Base-by-base conservation (phyloP, 2,797 vertebrate species). In the Sphenodon punctatus region DNA sequence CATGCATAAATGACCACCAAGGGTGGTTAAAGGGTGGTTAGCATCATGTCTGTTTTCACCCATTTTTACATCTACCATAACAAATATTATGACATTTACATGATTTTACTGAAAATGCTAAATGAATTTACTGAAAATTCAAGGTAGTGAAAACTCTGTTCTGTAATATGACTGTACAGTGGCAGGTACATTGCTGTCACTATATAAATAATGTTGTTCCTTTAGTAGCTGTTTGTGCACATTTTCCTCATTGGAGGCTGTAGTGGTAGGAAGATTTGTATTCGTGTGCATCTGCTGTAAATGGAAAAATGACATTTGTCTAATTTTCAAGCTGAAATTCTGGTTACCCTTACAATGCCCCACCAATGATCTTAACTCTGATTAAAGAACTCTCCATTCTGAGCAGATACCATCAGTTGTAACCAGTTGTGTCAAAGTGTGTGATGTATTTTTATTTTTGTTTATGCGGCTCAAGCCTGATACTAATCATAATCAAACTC, bases 401-500 rank as follows among this genome's bases (percentile, higher is more conserved):
- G 79, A 55, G 70, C 51, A 4, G 64, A 39, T 76, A 22, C 70
- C 9, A 34, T 10, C 59, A 76, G 81, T 83, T 82, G 78, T 3
- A 41, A 2, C 0, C 86, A 88, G 80, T 82, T 85, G 70, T 49
- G 48, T 61, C 9, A 4, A 13, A 48, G 38, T 8, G 3, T 3
- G 8, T 8, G 15, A 6, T n/a, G 46, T 4, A 73, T 63, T 88
- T 82, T 23, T 10, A 43, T 65, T 59, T 43, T 53, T 81, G 42
- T 74, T 91, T 67, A 45, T 74, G 11, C 34, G 32, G 36, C 38
- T 72, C 56, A 32, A 41, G 56, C 9, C n/a, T 92, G 64, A 82
- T 87, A 60, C 78, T 25, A 48, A n/a, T 15, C 23, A 51, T 74
- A 58, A 81, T 79, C 71, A 78, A 75, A 83, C 48, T 74, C 17